phyloP scores from a whole-genome alignment of 2,888 invertebrate species.

The Diploptera punctata region DNA sequence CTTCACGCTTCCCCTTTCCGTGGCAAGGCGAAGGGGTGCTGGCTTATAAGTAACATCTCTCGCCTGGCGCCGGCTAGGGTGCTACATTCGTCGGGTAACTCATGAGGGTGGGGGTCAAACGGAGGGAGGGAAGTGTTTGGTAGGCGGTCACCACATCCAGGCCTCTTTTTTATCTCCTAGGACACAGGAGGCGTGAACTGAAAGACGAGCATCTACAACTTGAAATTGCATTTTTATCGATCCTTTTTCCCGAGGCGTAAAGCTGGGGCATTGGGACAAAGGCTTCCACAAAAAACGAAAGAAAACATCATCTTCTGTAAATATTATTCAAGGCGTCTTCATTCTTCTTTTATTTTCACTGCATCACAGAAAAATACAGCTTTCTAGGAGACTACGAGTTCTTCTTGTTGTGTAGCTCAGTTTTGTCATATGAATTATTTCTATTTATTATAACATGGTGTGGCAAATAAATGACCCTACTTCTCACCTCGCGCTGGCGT shows the following conservation, averaged over 20 bases:
- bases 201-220: constrained; percentile 42
- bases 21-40: not conserved
- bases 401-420: not conserved
- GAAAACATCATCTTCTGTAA: no score
- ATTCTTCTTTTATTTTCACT: no score
- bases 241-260: no score
- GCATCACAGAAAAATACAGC: no score
- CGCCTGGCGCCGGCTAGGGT: constrained; percentile 31
- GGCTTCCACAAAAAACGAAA: no score
- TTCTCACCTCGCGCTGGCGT: constrained; percentile 28
- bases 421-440: constrained; percentile 9
- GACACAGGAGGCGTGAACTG: constrained; percentile 44
- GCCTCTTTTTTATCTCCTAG: not conserved
- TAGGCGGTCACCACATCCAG: not conserved
- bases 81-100: constrained; percentile 15
- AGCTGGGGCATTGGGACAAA: no score
- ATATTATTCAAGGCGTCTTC: no score
- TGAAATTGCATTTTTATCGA: no score
- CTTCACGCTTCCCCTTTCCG: not conserved
- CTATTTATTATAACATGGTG: not conserved
- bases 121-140: constrained; percentile 24
- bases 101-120: constrained; percentile 1
- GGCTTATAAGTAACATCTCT: constrained; percentile 15
- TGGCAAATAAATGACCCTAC: constrained; percentile 17
- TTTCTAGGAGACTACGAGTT: no score